Conservation (phyloP, 2,113 vertebrate species). For the Micromys minutus region DNA sequence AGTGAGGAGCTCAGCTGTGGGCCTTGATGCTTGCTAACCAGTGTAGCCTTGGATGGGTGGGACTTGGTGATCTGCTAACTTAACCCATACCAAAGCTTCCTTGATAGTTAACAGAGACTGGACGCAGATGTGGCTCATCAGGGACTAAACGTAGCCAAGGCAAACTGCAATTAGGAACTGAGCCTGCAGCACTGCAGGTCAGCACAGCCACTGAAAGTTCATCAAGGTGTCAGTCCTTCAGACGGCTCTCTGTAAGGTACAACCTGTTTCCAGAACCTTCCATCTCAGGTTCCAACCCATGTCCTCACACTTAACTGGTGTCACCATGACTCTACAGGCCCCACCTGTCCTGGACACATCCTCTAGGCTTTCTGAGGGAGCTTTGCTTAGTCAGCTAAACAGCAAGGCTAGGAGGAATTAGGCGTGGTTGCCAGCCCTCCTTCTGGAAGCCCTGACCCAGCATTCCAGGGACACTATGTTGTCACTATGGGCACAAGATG, state of each 20-base stretch:
- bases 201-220: not conserved
- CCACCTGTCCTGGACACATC: not conserved
- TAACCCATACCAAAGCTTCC: not conserved
- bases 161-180: not conserved
- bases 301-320: not conserved
- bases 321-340: not conserved
- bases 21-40: not conserved
- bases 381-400: conserved; percentile 44
- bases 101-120: not conserved
- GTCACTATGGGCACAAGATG: not conserved
- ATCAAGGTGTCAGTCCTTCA: not conserved
- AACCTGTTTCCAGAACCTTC: not conserved
- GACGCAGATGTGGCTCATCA: not conserved
- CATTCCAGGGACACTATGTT: not conserved
- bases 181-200: not conserved
- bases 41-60: not conserved
- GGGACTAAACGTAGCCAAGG: not conserved
- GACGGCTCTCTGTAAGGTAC: not conserved
- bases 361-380: not conserved
- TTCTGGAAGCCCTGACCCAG: not conserved
- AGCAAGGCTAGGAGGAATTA: not conserved
- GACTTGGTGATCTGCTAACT: not conserved
- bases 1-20: not conserved
- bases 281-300: not conserved
- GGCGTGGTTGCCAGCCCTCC: not conserved